A percentile compares a stretch with the other conserved stretches of the same genome.
Evolutionary conservation across 2,888 invertebrate species (phyloP).

Genomic region (Anthophora plumipes): DNA sequence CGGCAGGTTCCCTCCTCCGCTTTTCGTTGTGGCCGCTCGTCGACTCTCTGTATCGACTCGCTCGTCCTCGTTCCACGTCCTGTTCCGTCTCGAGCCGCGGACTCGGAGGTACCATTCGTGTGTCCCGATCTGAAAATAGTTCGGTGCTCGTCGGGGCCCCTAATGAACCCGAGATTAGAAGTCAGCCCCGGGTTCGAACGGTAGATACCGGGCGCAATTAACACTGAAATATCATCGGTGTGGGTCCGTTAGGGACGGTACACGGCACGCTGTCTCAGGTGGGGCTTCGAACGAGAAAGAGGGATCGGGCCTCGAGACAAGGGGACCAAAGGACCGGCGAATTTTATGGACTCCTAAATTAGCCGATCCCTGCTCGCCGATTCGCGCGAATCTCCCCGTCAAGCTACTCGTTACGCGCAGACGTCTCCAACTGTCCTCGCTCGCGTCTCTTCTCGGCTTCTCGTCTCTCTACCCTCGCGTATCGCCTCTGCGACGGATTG

Average conservation of each 20-base stretch:
- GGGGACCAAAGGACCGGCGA: conserved; percentile 73
- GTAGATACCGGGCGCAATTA: conserved; percentile 82
- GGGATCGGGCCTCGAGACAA: conserved; percentile 69
- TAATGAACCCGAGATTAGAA: conserved; percentile 83
- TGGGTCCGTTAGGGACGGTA: conserved; percentile 74
- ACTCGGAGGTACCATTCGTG: conserved; percentile 53
- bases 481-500: neutral
- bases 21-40: conserved; percentile 27
- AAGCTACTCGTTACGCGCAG: conserved; percentile 50
- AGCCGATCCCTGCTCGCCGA: conserved; percentile 61
- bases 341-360: conserved; percentile 77
- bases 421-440: neutral
- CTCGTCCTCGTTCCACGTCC: conserved; percentile 30
- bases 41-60: conserved; percentile 37
- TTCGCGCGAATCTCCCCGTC: conserved; percentile 55
- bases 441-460: neutral
- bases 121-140: conserved; percentile 76
- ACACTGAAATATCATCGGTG: conserved; percentile 82
- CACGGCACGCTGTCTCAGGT: conserved; percentile 65
- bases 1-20: conserved; percentile 13
- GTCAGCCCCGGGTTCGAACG: conserved; percentile 73
- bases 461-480: neutral
- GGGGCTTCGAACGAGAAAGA: conserved; percentile 60
- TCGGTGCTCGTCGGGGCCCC: conserved; percentile 71
- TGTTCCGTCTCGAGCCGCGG: conserved; percentile 37